phyloP scores from a whole-genome alignment of 1,140 invertebrate species.

The Anthonomus grandis region DNA sequence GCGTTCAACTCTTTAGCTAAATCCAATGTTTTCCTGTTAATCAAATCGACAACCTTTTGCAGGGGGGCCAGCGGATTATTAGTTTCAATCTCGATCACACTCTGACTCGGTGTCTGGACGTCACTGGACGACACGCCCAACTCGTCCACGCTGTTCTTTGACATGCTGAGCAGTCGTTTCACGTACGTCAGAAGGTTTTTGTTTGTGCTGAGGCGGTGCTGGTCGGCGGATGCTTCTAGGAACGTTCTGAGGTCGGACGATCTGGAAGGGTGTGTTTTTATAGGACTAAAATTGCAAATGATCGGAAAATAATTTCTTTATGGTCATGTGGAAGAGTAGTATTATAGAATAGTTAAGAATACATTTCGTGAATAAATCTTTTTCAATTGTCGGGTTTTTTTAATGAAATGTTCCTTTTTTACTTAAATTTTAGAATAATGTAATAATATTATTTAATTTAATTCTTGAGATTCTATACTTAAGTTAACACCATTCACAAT shows the following conservation, averaged over 20 bases:
- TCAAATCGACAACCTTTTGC: conserved; percentile 29
- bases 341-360: too few species aligned
- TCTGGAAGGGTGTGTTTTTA: not conserved
- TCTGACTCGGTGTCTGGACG: conserved; percentile 53
- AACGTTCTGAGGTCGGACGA: not conserved
- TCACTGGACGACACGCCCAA: conserved; percentile 53
- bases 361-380: too few species aligned
- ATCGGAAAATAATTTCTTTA: too few species aligned
- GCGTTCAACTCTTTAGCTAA: conserved; percentile 16
- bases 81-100: conserved; percentile 44
- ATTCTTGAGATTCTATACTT: too few species aligned
- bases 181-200: conserved; percentile 50
- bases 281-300: too few species aligned
- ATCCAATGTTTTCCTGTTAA: conserved; percentile 13
- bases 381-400: too few species aligned
- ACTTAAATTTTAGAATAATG: too few species aligned
- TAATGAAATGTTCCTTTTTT: too few species aligned
- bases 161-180: conserved; percentile 52
- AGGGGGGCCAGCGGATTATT: conserved; percentile 34
- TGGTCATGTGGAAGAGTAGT: too few species aligned
- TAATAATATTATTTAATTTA: too few species aligned
- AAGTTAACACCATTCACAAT: too few species aligned
- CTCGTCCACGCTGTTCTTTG: conserved; percentile 51
- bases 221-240: conserved; percentile 5
- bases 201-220: not conserved